Base-by-base conservation (phyloP, 2,797 vertebrate species). In the Neosilurus mollespiculum region DNA sequence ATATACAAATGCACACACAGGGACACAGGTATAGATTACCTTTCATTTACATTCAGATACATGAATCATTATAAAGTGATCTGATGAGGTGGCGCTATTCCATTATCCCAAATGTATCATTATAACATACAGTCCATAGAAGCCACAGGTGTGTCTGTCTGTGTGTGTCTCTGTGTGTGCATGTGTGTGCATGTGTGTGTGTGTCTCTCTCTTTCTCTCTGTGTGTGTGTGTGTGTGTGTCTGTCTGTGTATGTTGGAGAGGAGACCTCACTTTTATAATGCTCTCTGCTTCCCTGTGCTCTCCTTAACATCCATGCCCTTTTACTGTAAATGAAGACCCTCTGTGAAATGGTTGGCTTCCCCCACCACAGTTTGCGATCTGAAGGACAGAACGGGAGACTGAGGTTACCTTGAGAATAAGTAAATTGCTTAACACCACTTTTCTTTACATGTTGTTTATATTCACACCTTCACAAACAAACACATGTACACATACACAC, bases 261-360 rank as follows among this genome's bases (percentile, higher is more conserved):
- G 77, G 69, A 85, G 87, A 91, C 89, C 89, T 89, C 89, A 92
- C 86, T 92, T 91, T 91, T 86, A 85, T 82, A 8, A 22, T 54
- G 24, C 24, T 73, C 14, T 72, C 26, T 85, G 83, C 22, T 59
- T 81, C 84, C 89, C 86, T 86, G 85, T 88, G 84, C 69, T 88
- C 80, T 61, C 75, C 85, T 85, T 80, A 78, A 84, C 85, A 86
- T 87, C 78, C 26, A 58, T 3, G 1, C 89, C 85, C 90, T 91
- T 87, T 86, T 90, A 91, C 91, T 91, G 88, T 92, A 92, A 93
- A 92, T 90, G 90, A 89, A 92, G 87, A 88, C 87, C 79, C 85
- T 87, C 81, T 56, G 81, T 83, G 84, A 86, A 86, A 87, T 87
- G 83, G 22, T 20, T 78, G 75, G 56, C 59, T 78, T 80, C 71